A percentile compares a stretch with the other conserved stretches of the same genome.
phyloP scores from a whole-genome alignment of 2,797 vertebrate species.

The Cyprinodon diabolis region DNA sequence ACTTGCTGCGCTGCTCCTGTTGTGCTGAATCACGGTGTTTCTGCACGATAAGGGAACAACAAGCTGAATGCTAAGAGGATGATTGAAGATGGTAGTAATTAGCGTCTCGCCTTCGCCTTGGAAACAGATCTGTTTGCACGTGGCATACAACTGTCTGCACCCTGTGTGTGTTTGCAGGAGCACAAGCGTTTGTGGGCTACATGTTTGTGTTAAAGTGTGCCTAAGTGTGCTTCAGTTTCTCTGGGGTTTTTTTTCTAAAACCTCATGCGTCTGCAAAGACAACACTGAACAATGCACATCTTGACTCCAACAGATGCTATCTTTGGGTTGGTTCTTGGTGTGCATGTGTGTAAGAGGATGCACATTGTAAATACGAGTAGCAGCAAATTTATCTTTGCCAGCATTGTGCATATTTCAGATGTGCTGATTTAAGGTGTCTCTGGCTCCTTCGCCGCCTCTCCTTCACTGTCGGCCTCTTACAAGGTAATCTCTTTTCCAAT shows the following conservation, averaged over 20 bases:
- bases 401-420: background rate
- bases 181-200: background rate
- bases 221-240: constrained; percentile 6
- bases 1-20: constrained; percentile 3
- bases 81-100: constrained; percentile 58
- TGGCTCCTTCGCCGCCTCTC: background rate
- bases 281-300: background rate
- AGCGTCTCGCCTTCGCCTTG: constrained; percentile 35
- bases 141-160: constrained; percentile 17
- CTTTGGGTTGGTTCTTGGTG: background rate
- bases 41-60: constrained; percentile 43
- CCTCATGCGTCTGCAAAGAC: constrained; percentile 1
- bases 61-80: constrained; percentile 46
- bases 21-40: constrained; percentile 54
- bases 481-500: constrained; percentile 15
- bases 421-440: background rate
- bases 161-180: background rate
- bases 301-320: background rate
- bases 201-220: background rate
- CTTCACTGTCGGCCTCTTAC: background rate
- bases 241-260: constrained; percentile 7
- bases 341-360: background rate
- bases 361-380: background rate
- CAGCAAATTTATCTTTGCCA: background rate
- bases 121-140: constrained; percentile 42